Conservation (phyloP, 2,797 vertebrate species). For the Mormyrops attenuatus region DNA sequence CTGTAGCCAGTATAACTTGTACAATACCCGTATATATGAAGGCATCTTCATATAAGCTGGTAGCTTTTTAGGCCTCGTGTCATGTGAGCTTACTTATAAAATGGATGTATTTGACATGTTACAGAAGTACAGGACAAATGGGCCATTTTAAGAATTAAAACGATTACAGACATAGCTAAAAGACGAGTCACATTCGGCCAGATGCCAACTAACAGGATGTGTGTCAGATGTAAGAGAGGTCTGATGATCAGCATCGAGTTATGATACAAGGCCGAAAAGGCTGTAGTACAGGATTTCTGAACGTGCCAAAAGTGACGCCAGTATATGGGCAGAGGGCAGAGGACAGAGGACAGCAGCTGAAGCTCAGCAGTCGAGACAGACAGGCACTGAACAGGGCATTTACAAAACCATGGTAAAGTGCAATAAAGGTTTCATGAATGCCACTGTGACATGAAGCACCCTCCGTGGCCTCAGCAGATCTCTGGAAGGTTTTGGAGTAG, state of each 20-base stretch:
- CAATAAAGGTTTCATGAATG: neutral
- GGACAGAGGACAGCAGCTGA: neutral
- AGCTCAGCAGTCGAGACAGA: neutral
- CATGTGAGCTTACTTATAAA: neutral
- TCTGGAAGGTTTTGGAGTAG: neutral
- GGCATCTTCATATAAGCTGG: neutral
- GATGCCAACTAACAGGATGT: neutral
- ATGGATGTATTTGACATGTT: neutral
- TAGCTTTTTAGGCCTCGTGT: neutral
- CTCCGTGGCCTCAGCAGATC: neutral
- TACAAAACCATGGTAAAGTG: neutral
- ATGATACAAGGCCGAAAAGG: neutral
- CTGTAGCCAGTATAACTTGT: neutral
- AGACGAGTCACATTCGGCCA: neutral
- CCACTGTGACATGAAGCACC: neutral
- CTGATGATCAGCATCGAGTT: neutral
- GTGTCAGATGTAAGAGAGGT: neutral
- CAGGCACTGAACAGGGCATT: neutral
- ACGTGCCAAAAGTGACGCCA: neutral
- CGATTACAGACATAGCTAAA: neutral
- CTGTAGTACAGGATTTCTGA: neutral
- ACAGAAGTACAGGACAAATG: neutral
- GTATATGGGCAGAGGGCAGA: neutral
- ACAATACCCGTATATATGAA: neutral
- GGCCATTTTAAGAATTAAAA: neutral